Percentiles rank a stretch among this genome's conserved stretches.
Evolutionary conservation across 2,888 invertebrate genomes (phyloP).

Genomic region (Caenorhabditis virilis): DNA sequence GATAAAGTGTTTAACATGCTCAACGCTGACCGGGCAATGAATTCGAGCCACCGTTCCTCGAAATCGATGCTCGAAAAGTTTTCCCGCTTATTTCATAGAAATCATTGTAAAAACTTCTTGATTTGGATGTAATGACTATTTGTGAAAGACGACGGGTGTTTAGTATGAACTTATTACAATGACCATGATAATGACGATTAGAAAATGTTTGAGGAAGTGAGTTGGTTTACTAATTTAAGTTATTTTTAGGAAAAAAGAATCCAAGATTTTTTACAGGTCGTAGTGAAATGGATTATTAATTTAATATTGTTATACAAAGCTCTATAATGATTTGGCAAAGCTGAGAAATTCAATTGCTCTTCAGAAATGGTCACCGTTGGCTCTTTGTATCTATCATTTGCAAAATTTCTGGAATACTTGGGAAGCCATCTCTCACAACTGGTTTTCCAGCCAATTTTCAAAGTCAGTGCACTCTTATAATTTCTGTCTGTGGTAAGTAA

Average conservation of each 20-base stretch:
- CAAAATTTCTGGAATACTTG: slow-evolving; percentile 85
- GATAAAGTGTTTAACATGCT: too few relatives aligned
- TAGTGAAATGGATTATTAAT: slow-evolving; percentile 18
- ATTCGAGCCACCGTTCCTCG: slow-evolving; percentile 84
- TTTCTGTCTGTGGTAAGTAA: slow-evolving; percentile 84
- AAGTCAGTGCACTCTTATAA: slow-evolving; percentile 75
- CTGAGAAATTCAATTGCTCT: slow-evolving; percentile 71
- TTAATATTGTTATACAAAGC: slow-evolving; percentile 19
- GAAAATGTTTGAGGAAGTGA: neutral
- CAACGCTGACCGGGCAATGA: slow-evolving; percentile 86
- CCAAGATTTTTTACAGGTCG: slow-evolving; percentile 57
- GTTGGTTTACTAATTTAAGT: too few relatives aligned
- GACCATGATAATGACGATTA: slow-evolving; percentile 78
- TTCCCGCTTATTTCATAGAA: slow-evolving; percentile 68
- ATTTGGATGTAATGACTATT: slow-evolving; percentile 81
- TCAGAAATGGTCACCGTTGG: slow-evolving; percentile 81
- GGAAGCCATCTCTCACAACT: slow-evolving; percentile 76
- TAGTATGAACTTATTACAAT: slow-evolving; percentile 89
- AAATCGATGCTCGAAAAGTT: slow-evolving; percentile 78
- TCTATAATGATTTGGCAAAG: slow-evolving; percentile 61
- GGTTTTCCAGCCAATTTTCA: slow-evolving; percentile 25
- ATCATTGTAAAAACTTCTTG: slow-evolving; percentile 47
- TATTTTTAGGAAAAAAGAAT: neutral
- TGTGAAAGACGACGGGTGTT: slow-evolving; percentile 88
- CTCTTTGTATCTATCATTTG: slow-evolving; percentile 84